Conservation (phyloP, 2,113 vertebrate species). For the Rhineura floridana region DNA sequence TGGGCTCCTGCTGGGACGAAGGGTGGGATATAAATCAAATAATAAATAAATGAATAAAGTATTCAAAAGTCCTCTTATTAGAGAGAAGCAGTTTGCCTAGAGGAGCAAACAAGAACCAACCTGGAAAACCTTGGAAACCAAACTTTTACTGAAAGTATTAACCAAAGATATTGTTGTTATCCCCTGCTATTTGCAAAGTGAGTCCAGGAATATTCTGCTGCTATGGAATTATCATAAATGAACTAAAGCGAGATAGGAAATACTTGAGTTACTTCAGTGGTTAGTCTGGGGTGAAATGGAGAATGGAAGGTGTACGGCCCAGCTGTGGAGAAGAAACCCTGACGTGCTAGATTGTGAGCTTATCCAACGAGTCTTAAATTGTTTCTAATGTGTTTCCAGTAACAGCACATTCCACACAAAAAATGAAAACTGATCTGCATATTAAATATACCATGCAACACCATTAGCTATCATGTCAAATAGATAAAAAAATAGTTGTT, state of each 20-base stretch:
- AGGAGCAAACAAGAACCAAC: background rate
- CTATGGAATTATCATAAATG: background rate
- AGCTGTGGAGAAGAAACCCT: background rate
- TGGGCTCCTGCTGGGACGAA: too few species aligned
- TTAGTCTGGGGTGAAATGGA: background rate
- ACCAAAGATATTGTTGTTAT: background rate
- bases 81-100: background rate
- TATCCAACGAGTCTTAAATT: background rate
- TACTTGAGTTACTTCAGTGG: background rate
- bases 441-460: background rate
- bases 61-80: background rate
- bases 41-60: too few species aligned
- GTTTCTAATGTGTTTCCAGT: conserved; percentile 22
- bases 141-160: background rate
- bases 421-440: fast-evolving
- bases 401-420: conserved; percentile 5
- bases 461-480: background rate
- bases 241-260: background rate
- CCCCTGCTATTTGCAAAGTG: too few species aligned
- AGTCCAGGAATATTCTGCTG: background rate
- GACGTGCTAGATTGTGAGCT: background rate
- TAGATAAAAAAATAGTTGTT: conserved; percentile 6
- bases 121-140: background rate
- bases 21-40: too few species aligned
- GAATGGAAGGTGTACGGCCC: background rate